Evolutionary conservation across 2,113 vertebrate species (phyloP).

Genomic region (Halichoeres trimaculatus): DNA sequence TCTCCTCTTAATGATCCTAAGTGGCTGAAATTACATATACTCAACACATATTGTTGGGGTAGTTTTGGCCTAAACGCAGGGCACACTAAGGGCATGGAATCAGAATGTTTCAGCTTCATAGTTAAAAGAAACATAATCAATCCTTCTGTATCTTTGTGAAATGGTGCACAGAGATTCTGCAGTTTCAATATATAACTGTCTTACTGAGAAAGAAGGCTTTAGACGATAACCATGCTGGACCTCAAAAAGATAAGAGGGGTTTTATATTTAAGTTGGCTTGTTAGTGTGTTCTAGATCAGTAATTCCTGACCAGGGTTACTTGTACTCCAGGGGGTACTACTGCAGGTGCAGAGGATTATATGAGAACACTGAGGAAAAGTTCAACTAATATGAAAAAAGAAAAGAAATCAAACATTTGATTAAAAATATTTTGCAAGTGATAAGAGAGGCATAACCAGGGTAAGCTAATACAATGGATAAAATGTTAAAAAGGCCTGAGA

Average conservation of each 20-base stretch:
- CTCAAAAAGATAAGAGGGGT: conserved; percentile 32
- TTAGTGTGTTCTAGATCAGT: conserved; percentile 10
- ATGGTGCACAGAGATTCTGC: conserved; percentile 21
- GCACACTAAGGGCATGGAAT: conserved; percentile 51
- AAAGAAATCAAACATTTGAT: background rate
- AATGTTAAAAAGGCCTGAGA: background rate
- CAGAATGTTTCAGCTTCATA: conserved; percentile 39
- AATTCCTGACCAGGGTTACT: background rate
- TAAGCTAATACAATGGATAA: background rate
- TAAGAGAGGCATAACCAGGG: background rate
- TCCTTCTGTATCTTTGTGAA: conserved; percentile 52
- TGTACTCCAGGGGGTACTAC: conserved; percentile 5
- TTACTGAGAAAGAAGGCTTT: conserved; percentile 26
- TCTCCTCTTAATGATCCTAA: conserved; percentile 93
- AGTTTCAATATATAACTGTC: conserved; percentile 53
- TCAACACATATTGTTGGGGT: conserved; percentile 73
- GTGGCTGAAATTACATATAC: conserved; percentile 87
- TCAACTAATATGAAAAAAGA: background rate
- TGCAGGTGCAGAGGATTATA: conserved; percentile 6
- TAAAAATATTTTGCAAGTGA: background rate
- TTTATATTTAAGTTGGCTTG: conserved; percentile 28
- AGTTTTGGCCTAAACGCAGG: conserved; percentile 51
- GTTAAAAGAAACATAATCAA: conserved; percentile 45
- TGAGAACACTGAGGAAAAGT: background rate
- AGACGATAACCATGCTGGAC: conserved; percentile 31